Percentiles rank a stretch among this genome's conserved stretches.
phyloP scores from a whole-genome alignment of 2,113 vertebrate genomes.

The Perca flavescens region DNA sequence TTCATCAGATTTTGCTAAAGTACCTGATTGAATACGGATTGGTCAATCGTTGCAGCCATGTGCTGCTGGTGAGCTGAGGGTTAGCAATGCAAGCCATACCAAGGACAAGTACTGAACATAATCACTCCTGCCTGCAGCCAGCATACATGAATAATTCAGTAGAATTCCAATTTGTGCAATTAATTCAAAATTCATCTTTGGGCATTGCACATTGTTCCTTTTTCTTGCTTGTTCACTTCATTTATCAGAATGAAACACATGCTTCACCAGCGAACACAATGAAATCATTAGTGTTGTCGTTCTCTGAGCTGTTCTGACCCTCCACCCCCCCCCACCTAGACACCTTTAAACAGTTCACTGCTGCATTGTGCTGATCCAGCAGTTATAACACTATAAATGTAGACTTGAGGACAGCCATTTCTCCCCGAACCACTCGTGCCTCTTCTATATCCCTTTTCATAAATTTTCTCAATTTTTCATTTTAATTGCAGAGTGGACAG shows the following conservation, averaged over 20 bases:
- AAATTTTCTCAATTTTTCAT: constrained; percentile 79
- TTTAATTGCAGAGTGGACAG: constrained; percentile 84
- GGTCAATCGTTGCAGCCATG: not conserved
- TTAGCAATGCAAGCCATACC: not conserved
- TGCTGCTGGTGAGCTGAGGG: constrained; percentile 7
- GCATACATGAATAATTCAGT: constrained; percentile 32
- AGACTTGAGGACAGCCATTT: constrained; percentile 41
- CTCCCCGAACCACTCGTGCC: constrained; percentile 33
- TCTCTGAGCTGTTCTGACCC: constrained; percentile 21
- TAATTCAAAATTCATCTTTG: constrained; percentile 46
- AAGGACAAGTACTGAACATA: constrained; percentile 28
- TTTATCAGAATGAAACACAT: constrained; percentile 35
- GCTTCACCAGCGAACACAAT: constrained; percentile 21
- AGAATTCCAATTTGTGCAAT: constrained; percentile 40
- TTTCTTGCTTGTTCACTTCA: constrained; percentile 11
- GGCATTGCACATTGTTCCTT: constrained; percentile 12
- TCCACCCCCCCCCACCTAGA: constrained; percentile 28
- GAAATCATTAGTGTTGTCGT: constrained; percentile 42
- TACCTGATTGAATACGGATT: not conserved
- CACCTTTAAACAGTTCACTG: constrained; percentile 48
- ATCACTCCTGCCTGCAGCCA: constrained; percentile 16
- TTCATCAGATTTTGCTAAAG: constrained; percentile 5
- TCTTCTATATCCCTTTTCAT: constrained; percentile 36
- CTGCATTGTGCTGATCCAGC: constrained; percentile 67
- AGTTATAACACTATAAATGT: constrained; percentile 45